Conservation (phyloP, 2,113 vertebrate species). For the Bubalus kerabau region DNA sequence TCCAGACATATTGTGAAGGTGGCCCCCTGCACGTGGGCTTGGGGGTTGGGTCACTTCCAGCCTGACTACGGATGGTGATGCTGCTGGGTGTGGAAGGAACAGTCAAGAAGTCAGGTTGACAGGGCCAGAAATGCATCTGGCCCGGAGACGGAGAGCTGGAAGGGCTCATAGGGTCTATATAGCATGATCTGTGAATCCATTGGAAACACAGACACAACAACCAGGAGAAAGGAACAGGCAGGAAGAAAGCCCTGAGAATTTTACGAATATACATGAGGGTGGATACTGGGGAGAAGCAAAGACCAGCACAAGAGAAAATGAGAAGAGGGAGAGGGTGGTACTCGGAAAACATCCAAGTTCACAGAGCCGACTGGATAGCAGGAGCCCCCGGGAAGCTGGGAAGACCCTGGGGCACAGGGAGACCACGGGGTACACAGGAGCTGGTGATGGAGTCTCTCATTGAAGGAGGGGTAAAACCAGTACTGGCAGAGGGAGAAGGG, state of each 20-base stretch:
- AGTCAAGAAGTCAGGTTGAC: not conserved
- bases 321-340: not conserved
- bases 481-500: not conserved
- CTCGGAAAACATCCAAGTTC: not conserved
- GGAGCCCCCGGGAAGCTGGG: not conserved
- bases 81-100: fast-evolving
- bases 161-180: not conserved
- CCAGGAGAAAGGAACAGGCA: not conserved
- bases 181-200: not conserved
- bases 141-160: not conserved
- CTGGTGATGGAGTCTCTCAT: fast-evolving
- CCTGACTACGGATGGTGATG: not conserved
- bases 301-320: fast-evolving
- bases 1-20: not conserved
- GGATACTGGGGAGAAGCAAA: not conserved
- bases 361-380: fast-evolving
- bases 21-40: not conserved
- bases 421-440: fast-evolving
- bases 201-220: not conserved
- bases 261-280: too few relatives aligned
- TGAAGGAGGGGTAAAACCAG: too few relatives aligned
- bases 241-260: not conserved
- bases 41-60: fast-evolving
- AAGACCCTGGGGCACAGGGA: not conserved
- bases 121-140: not conserved